Percentiles rank a stretch among this genome's conserved stretches.
Conservation (phyloP, 2,888 invertebrate genomes). For the Pyrochroa serraticornis region DNA sequence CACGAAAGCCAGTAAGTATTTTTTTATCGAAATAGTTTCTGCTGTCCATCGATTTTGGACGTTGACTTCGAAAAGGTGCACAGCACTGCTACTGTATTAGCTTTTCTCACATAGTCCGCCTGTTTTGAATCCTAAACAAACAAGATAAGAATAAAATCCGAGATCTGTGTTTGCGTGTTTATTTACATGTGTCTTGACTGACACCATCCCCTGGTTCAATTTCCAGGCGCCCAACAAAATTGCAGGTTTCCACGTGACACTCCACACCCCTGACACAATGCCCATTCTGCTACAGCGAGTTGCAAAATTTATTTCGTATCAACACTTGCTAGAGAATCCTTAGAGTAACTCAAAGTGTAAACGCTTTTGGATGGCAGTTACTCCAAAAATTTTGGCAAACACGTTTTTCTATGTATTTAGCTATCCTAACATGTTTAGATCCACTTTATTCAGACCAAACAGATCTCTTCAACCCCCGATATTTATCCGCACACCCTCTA, state of each 20-base stretch:
- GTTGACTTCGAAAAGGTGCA: conserved; percentile 8
- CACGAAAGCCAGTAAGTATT: conserved; percentile 89
- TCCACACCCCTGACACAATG: too few relatives aligned
- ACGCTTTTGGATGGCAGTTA: too few relatives aligned
- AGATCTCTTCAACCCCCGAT: too few relatives aligned
- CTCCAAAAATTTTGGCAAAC: too few relatives aligned
- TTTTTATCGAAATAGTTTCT: neutral
- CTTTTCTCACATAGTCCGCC: conserved; percentile 40
- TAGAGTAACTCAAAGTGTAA: too few relatives aligned
- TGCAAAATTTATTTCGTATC: too few relatives aligned
- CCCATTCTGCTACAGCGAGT: too few relatives aligned
- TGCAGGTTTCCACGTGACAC: conserved; percentile 8
- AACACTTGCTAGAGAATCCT: too few relatives aligned
- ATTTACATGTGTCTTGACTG: conserved; percentile 32
- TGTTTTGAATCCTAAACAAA: conserved; percentile 42
- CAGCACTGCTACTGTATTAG: conserved; percentile 38
- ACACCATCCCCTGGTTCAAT: conserved; percentile 6
- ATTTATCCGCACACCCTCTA: too few relatives aligned
- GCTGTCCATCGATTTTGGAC: conserved; percentile 2
- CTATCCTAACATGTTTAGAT: too few relatives aligned
- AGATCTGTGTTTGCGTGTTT: conserved; percentile 32
- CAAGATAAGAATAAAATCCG: conserved; percentile 41
- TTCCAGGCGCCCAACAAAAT: neutral
- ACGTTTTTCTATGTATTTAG: too few relatives aligned
- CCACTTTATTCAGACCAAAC: too few relatives aligned